Conservation (phyloP, 2,888 invertebrate genomes). For the Trichopoda pennipes region DNA sequence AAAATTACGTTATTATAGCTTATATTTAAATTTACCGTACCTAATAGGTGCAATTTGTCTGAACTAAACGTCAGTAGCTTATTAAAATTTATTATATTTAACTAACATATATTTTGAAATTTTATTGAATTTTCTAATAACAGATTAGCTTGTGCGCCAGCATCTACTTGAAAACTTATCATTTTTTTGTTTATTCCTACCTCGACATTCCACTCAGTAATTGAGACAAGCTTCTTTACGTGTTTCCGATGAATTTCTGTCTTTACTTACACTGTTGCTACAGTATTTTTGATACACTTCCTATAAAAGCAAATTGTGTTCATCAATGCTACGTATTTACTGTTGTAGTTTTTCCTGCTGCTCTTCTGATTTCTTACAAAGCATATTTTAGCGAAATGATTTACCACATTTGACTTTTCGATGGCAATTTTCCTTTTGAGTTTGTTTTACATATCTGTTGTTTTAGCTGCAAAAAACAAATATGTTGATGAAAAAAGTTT, state of each 20-base stretch:
- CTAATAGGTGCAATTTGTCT: slow-evolving; percentile 1
- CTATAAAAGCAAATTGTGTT: too few relatives aligned
- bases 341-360: background rate
- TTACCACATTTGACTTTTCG: background rate
- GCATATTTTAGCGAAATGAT: background rate
- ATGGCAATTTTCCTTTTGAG: too few relatives aligned
- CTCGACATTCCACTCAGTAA: background rate
- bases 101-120: background rate
- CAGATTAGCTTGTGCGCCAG: background rate
- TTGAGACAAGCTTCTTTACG: too few relatives aligned
- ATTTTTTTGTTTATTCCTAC: background rate
- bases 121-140: background rate
- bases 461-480: too few relatives aligned
- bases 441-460: too few relatives aligned
- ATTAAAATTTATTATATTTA: background rate
- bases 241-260: too few relatives aligned
- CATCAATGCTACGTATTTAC: too few relatives aligned
- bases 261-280: too few relatives aligned
- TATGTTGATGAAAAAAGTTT: too few relatives aligned
- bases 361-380: background rate
- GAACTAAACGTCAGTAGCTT: background rate
- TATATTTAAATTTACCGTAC: background rate
- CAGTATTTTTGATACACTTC: too few relatives aligned
- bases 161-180: background rate
- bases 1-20: background rate